Base-by-base conservation (phyloP, 2,888 invertebrate species). In the Balanococcus diminutus region DNA sequence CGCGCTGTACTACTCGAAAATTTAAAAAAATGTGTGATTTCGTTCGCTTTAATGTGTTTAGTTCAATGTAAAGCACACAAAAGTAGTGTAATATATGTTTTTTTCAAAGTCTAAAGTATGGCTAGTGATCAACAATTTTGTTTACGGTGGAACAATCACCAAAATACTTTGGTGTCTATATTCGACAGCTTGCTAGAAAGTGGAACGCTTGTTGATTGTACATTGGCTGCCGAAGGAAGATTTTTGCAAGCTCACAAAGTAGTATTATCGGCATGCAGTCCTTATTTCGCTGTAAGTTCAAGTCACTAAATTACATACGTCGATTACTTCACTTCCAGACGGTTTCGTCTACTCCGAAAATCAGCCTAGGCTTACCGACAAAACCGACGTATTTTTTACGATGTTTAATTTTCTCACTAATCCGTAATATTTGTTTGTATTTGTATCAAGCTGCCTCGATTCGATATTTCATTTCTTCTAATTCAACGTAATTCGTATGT, bases 101-200 rank as follows among this genome's bases (percentile, higher is more conserved):
- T 82, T 61, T 61, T n/a, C 39, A 22, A 72, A 16, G 82, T 22
- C 16, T 82, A 86, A 72, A 72, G 19, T 82, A 86, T 86, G 86
- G 86, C 82, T 82, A 86, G 86, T 84, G 96, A 96, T 91, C 96
- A 96, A 92, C 96, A 96, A 92, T 97, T 96, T 91, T 96, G 96
- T 91, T 92, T 97, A 90, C 92, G 96, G 90, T 97, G 96, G 96
- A 97, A 97, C 92, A 96, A 96, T 91, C 96, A 97, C 92, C 96
- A 96, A 91, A 95, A 95, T 89, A 96, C 96, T 89, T 92, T 97
- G 90, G 95, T 96, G 89, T 95, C 96, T 89, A 96, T 96, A 89
- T 96, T 97, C 92, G 96, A 96, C 92, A 95, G 95, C 89, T 92
- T 97, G 89, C 91, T 96, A 89, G 95, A 96, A 92, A 96, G 95